These are phyloP conservation scores for Ptilorrhoa leucosticta DNA, from an alignment of 2,113 vertebrate species.

Conservation along the genomic window DNA sequence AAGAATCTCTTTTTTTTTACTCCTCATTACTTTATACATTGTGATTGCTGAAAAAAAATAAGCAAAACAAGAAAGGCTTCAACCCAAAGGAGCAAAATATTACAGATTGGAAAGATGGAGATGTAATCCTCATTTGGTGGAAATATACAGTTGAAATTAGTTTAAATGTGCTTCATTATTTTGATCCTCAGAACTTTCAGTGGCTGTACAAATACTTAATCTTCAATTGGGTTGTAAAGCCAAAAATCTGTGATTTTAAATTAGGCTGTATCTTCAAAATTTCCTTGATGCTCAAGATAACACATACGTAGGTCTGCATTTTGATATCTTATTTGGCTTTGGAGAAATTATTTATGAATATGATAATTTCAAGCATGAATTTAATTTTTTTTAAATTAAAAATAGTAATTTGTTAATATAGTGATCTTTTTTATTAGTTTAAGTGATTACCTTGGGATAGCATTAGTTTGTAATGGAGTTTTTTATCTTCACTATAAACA, in stretches of 20 bases:
- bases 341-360: not conserved
- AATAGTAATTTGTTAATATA: not conserved
- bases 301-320: not conserved
- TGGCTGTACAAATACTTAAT: not conserved
- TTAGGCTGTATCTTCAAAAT: not conserved
- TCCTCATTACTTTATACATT: not conserved
- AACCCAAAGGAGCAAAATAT: not conserved
- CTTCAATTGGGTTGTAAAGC: accelerated
- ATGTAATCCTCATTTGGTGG: not conserved
- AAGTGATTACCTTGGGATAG: not conserved
- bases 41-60: not conserved
- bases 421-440: not conserved
- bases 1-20: not conserved
- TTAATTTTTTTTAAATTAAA: not conserved
- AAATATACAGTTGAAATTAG: not conserved
- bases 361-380: not conserved
- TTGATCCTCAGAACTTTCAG: not conserved
- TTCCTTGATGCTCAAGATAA: not conserved
- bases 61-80: not conserved
- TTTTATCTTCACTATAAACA: not conserved
- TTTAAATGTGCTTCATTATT: not conserved
- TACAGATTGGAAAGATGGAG: not conserved
- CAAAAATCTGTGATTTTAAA: not conserved
- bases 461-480: not conserved
- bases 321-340: not conserved